Evolutionary conservation across 64 coral and sea anemone species (phyloP).

Genomic region (Stylophora pistillata): DNA sequence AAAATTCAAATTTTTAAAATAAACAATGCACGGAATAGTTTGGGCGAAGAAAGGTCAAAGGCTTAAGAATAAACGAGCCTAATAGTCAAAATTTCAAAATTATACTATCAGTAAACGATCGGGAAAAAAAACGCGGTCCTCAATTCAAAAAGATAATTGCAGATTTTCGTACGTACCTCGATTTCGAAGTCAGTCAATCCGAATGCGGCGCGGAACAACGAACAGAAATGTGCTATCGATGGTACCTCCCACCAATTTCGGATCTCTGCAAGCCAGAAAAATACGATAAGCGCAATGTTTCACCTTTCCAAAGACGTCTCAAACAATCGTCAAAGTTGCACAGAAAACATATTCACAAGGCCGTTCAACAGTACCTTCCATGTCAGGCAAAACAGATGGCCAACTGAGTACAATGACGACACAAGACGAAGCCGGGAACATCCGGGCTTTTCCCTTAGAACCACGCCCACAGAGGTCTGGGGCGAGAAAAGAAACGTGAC

Average conservation of each 20-base stretch:
- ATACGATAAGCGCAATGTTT: slow-evolving; percentile 63
- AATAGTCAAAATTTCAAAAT: slow-evolving; percentile 25
- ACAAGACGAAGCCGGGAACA: slow-evolving; percentile 61
- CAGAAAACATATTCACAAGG: slow-evolving; percentile 79
- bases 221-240: slow-evolving; percentile 99
- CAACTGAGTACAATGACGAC: slow-evolving; percentile 95
- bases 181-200: slow-evolving; percentile 99
- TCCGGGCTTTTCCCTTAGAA: slow-evolving; percentile 56
- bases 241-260: slow-evolving; percentile 99
- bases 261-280: slow-evolving; percentile 91
- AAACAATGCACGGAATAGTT: slow-evolving; percentile 45
- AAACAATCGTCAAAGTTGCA: slow-evolving; percentile 68
- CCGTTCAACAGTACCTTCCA: slow-evolving; percentile 89
- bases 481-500: not conserved
- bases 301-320: slow-evolving; percentile 58
- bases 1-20: slow-evolving; percentile 24
- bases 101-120: slow-evolving; percentile 21
- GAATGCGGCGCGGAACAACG: slow-evolving; percentile 96
- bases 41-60: slow-evolving; percentile 58
- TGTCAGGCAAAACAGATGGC: slow-evolving; percentile 99
- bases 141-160: slow-evolving; percentile 17
- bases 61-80: slow-evolving; percentile 43
- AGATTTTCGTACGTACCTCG: slow-evolving; percentile 70
- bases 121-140: slow-evolving; percentile 7
- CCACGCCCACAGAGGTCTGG: slow-evolving; percentile 65